A percentile compares a stretch with the other conserved stretches of the same genome.
Conservation (phyloP, 2,113 vertebrate genomes). For the Chaetops frenatus region DNA sequence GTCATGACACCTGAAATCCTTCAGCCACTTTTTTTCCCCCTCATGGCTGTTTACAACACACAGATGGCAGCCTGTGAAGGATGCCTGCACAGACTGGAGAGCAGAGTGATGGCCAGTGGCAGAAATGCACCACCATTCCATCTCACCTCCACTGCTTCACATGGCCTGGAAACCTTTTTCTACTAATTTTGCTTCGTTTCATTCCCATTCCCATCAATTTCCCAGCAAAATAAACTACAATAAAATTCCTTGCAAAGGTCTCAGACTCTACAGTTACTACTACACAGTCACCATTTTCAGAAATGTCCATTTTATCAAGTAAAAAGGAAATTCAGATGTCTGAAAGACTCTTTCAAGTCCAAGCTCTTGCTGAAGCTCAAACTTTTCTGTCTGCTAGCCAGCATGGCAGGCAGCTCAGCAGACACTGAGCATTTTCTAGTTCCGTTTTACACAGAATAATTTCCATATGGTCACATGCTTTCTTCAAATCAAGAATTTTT, state of each 20-base stretch:
- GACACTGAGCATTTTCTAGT: not conserved
- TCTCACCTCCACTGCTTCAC: not conserved
- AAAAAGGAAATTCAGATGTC: not conserved
- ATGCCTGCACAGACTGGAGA: not conserved
- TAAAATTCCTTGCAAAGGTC: not conserved
- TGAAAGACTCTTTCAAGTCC: not conserved
- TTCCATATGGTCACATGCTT: not conserved
- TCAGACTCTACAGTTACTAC: not conserved
- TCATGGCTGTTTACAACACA: not conserved
- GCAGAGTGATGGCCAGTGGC: not conserved
- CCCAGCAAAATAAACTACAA: not conserved
- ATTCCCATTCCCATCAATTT: not conserved
- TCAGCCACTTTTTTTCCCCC: not conserved
- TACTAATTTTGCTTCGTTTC: not conserved
- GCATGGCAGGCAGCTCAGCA: not conserved
- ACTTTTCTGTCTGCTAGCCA: not conserved
- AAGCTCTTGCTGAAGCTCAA: not conserved
- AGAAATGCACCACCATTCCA: not conserved
- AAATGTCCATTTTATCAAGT: not conserved
- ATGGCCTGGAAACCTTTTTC: not conserved
- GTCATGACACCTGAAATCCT: not conserved
- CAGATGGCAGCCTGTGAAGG: not conserved
- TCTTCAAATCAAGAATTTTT: not conserved
- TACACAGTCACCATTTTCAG: not conserved
- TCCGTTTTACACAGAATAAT: not conserved